These are phyloP conservation scores for Saccostrea cuccullata DNA, from an alignment of 1,140 invertebrate species.

Conservation along the genomic window DNA sequence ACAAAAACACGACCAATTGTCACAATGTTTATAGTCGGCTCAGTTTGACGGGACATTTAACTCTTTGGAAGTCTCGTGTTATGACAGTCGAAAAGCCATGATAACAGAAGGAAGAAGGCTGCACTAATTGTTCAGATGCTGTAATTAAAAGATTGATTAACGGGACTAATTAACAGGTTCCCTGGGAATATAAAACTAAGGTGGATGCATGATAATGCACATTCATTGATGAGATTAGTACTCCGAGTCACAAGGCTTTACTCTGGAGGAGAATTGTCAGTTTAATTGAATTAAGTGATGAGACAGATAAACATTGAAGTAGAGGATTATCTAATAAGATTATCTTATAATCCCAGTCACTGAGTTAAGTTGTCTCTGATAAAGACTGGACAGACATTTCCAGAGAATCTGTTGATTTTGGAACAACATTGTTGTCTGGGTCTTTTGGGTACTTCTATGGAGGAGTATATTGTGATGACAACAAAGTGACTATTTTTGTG, in stretches of 20 bases:
- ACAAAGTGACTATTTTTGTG: neutral
- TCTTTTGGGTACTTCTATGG: neutral
- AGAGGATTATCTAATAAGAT: neutral
- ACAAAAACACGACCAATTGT: neutral
- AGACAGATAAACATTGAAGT: neutral
- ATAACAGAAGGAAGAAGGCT: neutral
- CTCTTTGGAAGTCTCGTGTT: neutral
- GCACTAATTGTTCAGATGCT: neutral
- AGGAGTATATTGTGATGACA: neutral
- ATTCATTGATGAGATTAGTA: slow-evolving; percentile 3
- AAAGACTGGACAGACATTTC: neutral
- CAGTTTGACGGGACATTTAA: neutral
- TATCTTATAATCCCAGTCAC: neutral
- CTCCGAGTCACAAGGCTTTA: neutral
- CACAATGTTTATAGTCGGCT: neutral
- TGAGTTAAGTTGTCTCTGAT: neutral
- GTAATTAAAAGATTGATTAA: slow-evolving; percentile 7
- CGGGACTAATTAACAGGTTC: neutral
- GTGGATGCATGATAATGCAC: slow-evolving; percentile 9
- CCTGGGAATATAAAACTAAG: neutral
- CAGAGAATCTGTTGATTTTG: neutral
- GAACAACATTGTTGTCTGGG: neutral
- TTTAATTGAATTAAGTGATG: slow-evolving; percentile 25
- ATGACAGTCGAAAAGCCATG: neutral
- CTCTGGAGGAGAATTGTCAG: neutral